phyloP scores from a whole-genome alignment of 2,113 vertebrate genomes.

The Octodon degus region DNA sequence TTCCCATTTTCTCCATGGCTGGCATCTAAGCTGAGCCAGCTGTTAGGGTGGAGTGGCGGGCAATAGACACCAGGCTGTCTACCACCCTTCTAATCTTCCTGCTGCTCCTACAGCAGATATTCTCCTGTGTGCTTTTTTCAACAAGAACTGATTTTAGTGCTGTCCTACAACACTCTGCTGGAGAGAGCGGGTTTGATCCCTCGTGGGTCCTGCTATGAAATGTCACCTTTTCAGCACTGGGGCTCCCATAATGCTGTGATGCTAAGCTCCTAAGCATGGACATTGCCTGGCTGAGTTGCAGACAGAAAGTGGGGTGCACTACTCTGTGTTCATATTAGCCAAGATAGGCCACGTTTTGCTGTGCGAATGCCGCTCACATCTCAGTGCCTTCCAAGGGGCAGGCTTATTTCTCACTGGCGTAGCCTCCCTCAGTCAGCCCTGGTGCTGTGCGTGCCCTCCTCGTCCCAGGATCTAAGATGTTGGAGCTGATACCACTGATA shows the following conservation, averaged over 20 bases:
- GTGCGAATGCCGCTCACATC: background rate
- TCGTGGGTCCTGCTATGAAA: background rate
- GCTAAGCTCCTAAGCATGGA: background rate
- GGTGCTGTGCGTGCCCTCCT: background rate
- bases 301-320: background rate
- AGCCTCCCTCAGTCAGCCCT: background rate
- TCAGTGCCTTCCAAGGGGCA: background rate
- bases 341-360: background rate
- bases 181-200: background rate
- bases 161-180: background rate
- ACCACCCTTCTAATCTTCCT: background rate
- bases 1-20: background rate
- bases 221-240: background rate
- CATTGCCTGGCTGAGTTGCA: background rate
- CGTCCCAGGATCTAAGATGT: background rate
- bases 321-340: background rate
- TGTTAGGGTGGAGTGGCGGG: background rate
- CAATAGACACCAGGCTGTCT: background rate
- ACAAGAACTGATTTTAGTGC: background rate
- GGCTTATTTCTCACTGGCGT: background rate
- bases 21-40: background rate
- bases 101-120: background rate
- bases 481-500: background rate
- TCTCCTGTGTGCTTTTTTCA: background rate
- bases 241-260: background rate